Percentiles rank a stretch among this genome's conserved stretches.
These are phyloP conservation scores for Heliornis fulica DNA, from an alignment of 2,113 vertebrate genomes.

Conservation along the genomic window DNA sequence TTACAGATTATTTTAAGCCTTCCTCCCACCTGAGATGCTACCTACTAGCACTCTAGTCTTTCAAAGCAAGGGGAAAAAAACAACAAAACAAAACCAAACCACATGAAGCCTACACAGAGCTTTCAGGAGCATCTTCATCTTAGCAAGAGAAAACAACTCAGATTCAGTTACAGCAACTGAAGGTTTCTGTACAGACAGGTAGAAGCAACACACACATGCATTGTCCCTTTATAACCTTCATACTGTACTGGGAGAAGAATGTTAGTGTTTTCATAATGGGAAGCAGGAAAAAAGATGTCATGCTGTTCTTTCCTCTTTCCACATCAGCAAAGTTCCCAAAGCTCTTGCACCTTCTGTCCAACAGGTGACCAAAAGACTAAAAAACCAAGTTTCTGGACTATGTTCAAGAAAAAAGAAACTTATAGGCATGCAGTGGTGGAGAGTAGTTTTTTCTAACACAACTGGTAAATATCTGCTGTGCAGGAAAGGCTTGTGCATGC, in stretches of 20 bases:
- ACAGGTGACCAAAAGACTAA: not conserved
- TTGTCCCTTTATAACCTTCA: not conserved
- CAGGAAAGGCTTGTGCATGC: not conserved
- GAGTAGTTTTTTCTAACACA: not conserved
- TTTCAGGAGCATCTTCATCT: not conserved
- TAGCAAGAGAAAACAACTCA: not conserved
- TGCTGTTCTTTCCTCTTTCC: not conserved
- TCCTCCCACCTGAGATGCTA: not conserved
- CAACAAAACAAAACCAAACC: too few species aligned
- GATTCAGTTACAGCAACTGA: not conserved
- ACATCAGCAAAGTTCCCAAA: not conserved
- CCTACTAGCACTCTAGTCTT: not conserved
- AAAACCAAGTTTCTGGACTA: not conserved
- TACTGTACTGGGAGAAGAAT: not conserved
- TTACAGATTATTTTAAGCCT: not conserved
- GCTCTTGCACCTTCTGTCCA: not conserved
- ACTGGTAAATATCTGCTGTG: not conserved
- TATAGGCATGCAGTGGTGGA: not conserved
- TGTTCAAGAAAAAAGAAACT: not conserved
- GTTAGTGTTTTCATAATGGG: not conserved
- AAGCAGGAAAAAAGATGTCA: not conserved
- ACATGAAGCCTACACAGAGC: not conserved
- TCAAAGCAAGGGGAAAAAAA: not conserved
- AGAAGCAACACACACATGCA: not conserved
- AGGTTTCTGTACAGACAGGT: too few species aligned